phyloP scores from a whole-genome alignment of 2,888 invertebrate species.

The Ophraella communa region DNA sequence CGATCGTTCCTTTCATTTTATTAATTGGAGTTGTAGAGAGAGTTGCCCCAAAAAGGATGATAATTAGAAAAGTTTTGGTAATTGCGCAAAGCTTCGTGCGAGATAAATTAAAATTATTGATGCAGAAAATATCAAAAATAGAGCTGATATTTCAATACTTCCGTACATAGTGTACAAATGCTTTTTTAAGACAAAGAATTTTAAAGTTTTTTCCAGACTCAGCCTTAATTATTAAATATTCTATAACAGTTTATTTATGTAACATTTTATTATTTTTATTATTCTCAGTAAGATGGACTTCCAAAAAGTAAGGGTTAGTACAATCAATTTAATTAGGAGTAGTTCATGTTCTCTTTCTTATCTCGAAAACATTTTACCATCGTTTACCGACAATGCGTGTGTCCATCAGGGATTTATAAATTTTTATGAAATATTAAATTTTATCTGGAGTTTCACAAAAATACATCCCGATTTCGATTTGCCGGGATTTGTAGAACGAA shows the following conservation, averaged over 20 bases:
- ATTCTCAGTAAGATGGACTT: too few relatives aligned
- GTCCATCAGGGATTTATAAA: neutral
- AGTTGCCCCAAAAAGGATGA: conserved; percentile 6
- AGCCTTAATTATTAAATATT: too few relatives aligned
- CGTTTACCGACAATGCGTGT: neutral
- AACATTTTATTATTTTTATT: too few relatives aligned
- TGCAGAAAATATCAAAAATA: neutral
- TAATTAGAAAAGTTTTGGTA: conserved; percentile 30
- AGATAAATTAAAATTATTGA: conserved; percentile 16
- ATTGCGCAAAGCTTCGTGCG: conserved; percentile 17
- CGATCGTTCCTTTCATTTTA: conserved; percentile 17
- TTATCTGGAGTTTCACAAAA: neutral
- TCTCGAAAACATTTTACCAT: neutral
- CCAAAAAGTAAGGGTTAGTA: too few relatives aligned
- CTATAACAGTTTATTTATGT: too few relatives aligned
- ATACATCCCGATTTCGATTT: conserved; percentile 14
- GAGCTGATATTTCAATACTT: neutral
- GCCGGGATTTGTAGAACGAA: conserved; percentile 3
- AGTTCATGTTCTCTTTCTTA: too few relatives aligned
- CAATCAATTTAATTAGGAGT: too few relatives aligned
- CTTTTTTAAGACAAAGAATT: neutral
- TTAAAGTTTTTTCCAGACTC: too few relatives aligned
- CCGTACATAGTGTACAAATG: neutral
- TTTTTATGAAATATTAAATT: conserved; percentile 11
- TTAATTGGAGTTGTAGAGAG: conserved; percentile 21